phyloP scores from a whole-genome alignment of 2,113 vertebrate genomes.

The Pycnonotus jocosus region DNA sequence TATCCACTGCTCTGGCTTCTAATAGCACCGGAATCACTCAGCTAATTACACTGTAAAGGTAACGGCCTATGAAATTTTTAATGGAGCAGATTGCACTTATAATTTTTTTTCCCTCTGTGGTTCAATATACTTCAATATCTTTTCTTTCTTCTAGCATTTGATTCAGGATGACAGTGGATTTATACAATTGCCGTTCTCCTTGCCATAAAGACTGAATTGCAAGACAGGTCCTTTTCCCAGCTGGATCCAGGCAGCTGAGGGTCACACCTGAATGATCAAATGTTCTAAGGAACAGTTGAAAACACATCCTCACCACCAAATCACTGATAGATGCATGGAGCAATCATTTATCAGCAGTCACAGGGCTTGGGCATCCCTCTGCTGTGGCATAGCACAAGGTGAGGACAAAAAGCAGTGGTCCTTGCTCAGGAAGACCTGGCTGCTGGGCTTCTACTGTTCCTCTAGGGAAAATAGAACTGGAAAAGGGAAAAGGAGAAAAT shows the following conservation, averaged over 20 bases:
- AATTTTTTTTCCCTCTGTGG: neutral
- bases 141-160: neutral
- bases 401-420: neutral
- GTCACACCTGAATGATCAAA: neutral
- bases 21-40: neutral
- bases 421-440: neutral
- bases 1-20: neutral
- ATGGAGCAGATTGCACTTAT: slow-evolving; percentile 25
- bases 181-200: neutral
- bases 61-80: slow-evolving; percentile 40
- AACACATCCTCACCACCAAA: neutral
- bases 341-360: neutral
- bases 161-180: neutral
- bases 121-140: slow-evolving; percentile 20
- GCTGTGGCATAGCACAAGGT: neutral
- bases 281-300: neutral
- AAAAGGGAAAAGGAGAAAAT: neutral
- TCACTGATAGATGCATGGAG: neutral
- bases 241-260: neutral
- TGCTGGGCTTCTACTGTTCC: neutral
- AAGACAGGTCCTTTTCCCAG: neutral
- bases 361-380: neutral
- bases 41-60: slow-evolving; percentile 57
- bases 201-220: neutral
- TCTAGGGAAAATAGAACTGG: neutral